Evolutionary conservation across 2,797 vertebrate genomes (phyloP), one percentile per base, ranked within the genome.

Genomic region (Sternotherus odoratus): DNA sequence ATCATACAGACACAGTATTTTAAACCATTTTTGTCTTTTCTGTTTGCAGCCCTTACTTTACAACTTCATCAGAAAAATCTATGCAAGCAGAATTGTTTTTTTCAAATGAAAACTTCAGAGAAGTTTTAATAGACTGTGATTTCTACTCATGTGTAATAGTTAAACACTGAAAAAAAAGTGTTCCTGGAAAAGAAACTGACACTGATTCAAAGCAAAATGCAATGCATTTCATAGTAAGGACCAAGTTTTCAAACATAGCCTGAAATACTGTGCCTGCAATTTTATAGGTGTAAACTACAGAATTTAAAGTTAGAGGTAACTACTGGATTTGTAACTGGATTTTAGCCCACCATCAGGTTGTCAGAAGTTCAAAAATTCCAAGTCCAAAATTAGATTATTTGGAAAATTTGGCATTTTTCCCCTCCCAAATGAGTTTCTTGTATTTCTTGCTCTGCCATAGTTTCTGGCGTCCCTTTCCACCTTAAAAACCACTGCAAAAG

Each of bases 11-110:
- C 79, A 94, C 77, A 92, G 49, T 90, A 48, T 83, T 96, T 97
- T 97, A 97, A 96, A 95, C 92, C 90, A 63, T 26, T 91, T 96
- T 96, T 89, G 39, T 81, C 66, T 95, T 95, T 92, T 79, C 48
- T 85, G 15, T 93, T 95, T 95, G 33, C 9, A 33, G 13, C 46
- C 72, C 1, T 1, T 94, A 84, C 6, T 83, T 91, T 43, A 83
- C 26, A 46, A 8, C 84, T 93, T 36, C 15, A 16, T 72, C 74
- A 83, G 79, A 90, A 79, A 81, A 60, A 46, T 77, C 3, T 46
- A 1, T 56, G 57, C 57, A 79, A 91, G 77, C 36, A 94, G 79
- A 93, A 96, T 91, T 13, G 49, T 87, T 1, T 75, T 88, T 93
- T 79, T 90, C 24, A 93, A 92, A 92, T 51, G 39, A 5, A 77